Evolutionary conservation across 2,797 vertebrate species (phyloP).

Genomic region (Syngnathus rostellatus): DNA sequence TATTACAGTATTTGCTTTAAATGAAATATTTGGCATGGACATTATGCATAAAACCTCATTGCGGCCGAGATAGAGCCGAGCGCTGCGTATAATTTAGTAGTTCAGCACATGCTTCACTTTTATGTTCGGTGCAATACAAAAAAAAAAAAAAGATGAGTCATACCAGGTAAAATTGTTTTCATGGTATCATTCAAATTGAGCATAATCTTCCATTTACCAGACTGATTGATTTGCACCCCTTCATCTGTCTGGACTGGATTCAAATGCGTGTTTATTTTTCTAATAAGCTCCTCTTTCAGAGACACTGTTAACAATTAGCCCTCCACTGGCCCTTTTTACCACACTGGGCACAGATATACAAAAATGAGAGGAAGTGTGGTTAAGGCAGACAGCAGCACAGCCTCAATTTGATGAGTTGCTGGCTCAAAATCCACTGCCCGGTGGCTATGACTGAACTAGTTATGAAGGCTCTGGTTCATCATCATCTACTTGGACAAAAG

Average conservation of each 20-base stretch:
- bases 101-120: neutral
- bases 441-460: slow-evolving; percentile 43
- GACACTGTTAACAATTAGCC: slow-evolving; percentile 54
- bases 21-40: neutral
- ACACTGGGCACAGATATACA: slow-evolving; percentile 54
- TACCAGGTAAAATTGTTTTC: slow-evolving; percentile 18
- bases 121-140: neutral
- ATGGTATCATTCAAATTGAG: slow-evolving; percentile 15
- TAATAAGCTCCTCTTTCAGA: slow-evolving; percentile 50
- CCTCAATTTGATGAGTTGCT: slow-evolving; percentile 49
- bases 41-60: neutral
- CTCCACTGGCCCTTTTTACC: slow-evolving; percentile 45
- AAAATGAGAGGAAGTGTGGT: slow-evolving; percentile 58
- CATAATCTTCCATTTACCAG: slow-evolving; percentile 16
- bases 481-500: slow-evolving; percentile 51
- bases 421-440: slow-evolving; percentile 33
- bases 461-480: slow-evolving; percentile 56
- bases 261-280: slow-evolving; percentile 58
- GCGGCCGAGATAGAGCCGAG: neutral
- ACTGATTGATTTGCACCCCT: slow-evolving; percentile 38
- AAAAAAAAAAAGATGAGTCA: neutral
- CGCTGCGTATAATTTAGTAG: neutral
- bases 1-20: neutral
- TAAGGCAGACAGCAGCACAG: slow-evolving; percentile 41
- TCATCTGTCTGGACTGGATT: slow-evolving; percentile 46